A percentile compares a stretch with the other conserved stretches of the same genome.
Conservation (phyloP, 2,888 invertebrate species). For the Helleia helle region DNA sequence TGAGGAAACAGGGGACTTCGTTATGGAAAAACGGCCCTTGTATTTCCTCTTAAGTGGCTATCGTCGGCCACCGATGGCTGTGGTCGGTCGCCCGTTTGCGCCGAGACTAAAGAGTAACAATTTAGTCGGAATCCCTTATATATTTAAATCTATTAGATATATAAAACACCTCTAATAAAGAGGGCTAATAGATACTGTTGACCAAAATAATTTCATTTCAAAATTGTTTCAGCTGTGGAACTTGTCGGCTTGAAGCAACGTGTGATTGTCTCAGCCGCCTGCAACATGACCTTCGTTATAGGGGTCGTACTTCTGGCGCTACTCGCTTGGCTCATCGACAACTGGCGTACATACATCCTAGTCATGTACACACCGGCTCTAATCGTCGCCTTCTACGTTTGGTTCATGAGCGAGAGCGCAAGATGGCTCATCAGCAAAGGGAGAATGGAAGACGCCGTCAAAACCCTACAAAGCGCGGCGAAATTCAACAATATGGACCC, state of each 20-base stretch:
- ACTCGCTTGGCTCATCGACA: constrained; percentile 80
- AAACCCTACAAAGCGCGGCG: constrained; percentile 76
- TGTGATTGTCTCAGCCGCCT: constrained; percentile 82
- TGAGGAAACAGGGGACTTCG: too few species aligned
- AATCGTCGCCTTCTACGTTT: constrained; percentile 78
- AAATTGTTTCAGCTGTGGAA: constrained; percentile 77
- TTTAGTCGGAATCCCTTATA: too few species aligned
- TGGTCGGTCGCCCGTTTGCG: too few species aligned
- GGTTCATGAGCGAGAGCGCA: constrained; percentile 83
- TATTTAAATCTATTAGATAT: too few species aligned
- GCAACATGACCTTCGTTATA: constrained; percentile 82
- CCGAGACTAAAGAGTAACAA: too few species aligned
- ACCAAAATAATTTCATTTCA: too few species aligned
- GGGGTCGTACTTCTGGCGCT: constrained; percentile 82
- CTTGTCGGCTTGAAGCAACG: constrained; percentile 83
- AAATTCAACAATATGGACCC: constrained; percentile 75
- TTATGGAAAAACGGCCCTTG: too few species aligned
- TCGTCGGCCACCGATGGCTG: too few species aligned
- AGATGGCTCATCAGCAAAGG: constrained; percentile 86
- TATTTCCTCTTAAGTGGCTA: too few species aligned
- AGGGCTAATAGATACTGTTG: too few species aligned
- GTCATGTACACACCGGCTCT: constrained; percentile 81
- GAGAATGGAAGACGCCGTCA: constrained; percentile 77
- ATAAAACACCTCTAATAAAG: too few species aligned
- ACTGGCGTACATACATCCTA: constrained; percentile 81